A percentile compares a stretch with the other conserved stretches of the same genome.
Conservation (phyloP, 2,113 vertebrate species). For the Oncorhynchus tshawytscha region DNA sequence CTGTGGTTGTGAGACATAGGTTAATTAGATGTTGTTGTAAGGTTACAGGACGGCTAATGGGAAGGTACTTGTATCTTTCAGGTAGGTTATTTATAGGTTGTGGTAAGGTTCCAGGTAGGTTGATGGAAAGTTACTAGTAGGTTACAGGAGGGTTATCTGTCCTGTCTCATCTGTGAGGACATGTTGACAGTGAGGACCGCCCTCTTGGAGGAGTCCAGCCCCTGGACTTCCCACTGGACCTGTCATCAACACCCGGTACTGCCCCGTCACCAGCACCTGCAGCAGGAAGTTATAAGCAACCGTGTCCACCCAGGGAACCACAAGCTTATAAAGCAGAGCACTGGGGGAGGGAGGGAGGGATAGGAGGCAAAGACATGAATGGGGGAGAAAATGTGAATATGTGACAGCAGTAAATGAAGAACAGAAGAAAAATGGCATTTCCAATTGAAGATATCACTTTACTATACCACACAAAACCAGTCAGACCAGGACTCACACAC, state of each 20-base stretch:
- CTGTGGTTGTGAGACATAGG: too few species aligned
- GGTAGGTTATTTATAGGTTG: too few species aligned
- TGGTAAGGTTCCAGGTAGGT: too few species aligned
- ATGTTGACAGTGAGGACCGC: conserved; percentile 82
- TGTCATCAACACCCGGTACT: conserved; percentile 80
- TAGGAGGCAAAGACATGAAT: neutral
- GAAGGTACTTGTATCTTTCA: too few species aligned
- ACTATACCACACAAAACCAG: neutral
- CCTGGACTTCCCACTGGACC: conserved; percentile 82
- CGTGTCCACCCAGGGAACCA: conserved; percentile 86
- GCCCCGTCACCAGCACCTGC: conserved; percentile 73
- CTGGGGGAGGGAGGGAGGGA: conserved; percentile 53
- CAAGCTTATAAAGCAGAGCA: conserved; percentile 84
- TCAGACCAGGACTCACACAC: neutral
- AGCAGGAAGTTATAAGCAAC: conserved; percentile 84
- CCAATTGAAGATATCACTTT: conserved; percentile 6
- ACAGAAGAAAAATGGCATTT: neutral
- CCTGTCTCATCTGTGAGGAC: conserved; percentile 79
- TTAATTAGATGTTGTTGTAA: too few species aligned
- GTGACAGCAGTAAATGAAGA: conserved; percentile 2
- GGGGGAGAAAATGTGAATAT: neutral
- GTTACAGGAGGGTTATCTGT: too few species aligned
- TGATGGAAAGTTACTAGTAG: too few species aligned
- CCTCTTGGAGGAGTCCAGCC: conserved; percentile 79
- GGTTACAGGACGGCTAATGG: too few species aligned